Evolutionary conservation across 1,140 invertebrate genomes (phyloP), one percentile per base, ranked within the genome.

Genomic region (Hyposmocoma kahamanoa): DNA sequence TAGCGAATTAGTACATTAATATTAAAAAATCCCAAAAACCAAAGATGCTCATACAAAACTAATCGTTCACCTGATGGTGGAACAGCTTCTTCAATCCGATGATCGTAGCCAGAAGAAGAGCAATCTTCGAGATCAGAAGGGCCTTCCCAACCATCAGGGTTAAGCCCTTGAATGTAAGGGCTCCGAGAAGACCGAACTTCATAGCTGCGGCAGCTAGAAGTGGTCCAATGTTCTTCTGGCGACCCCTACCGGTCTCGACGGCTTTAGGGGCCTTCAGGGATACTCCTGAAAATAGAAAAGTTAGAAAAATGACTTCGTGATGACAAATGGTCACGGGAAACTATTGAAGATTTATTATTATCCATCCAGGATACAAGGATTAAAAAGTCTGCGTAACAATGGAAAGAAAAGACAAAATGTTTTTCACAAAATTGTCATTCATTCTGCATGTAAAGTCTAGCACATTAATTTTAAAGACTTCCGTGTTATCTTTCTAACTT

Each of bases 71-170:
- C 82, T 87, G 87, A 71, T 91, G 89, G 41, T 91, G 92, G 73
- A 95, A 92, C 4, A 95, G 84, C 58, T 95, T 95, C 87, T 95
- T 95, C 59, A 95, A 71, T 15, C 93, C 94, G 47, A 95, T 93
- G 47, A 95, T 92, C 20, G 90, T 91, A 0, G 93, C 92, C 9
- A 95, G 69, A 0, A 95, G 87, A 3, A 95, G 87, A 1, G 94
- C 94, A 30, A 95, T 91, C 87, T 95, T 95, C 42, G 92, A 93
- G 5, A 95, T 90, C 0, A 95, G 89, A 0, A 95, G 87, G 20
- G 94, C 94, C 82, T 95, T 95, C 58, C 93, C 93, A 2, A 95
- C 93, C 21, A 95, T 88, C 2, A 95, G 79, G n/a, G 92, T 92
- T 0, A 95, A 81, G 6, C 91, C 94, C 62, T 95, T 95, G 72